These are phyloP conservation scores for Pammene aurita DNA, from an alignment of 2,888 invertebrate species.

Conservation along the genomic window DNA sequence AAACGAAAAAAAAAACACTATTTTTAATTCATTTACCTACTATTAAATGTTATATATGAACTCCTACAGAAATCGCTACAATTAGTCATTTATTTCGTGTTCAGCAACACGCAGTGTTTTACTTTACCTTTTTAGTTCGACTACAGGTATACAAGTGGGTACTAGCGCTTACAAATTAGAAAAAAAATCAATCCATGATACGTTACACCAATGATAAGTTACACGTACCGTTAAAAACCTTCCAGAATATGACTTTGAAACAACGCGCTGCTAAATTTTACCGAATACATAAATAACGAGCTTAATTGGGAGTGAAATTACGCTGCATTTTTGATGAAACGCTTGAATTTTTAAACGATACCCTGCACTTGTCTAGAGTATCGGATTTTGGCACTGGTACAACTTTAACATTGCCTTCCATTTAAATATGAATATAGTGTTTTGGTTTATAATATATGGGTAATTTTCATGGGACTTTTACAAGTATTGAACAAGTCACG, in stretches of 20 bases:
- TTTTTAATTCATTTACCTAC: too few relatives aligned
- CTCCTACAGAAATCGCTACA: too few relatives aligned
- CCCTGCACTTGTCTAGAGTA: slow-evolving; percentile 38
- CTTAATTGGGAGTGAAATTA: slow-evolving; percentile 75
- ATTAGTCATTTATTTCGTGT: too few relatives aligned
- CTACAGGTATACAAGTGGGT: too few relatives aligned
- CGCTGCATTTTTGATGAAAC: slow-evolving; percentile 74
- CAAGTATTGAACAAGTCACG: too few relatives aligned
- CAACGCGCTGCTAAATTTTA: slow-evolving; percentile 58
- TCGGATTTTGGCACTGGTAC: slow-evolving; percentile 37
- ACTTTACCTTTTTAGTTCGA: too few relatives aligned
- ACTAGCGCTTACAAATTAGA: too few relatives aligned
- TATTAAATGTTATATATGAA: too few relatives aligned
- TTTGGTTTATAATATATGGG: slow-evolving; percentile 21
- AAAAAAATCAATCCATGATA: too few relatives aligned
- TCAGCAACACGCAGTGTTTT: too few relatives aligned
- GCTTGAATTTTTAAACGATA: slow-evolving; percentile 61
- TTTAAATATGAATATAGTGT: slow-evolving; percentile 32
- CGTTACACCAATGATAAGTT: too few relatives aligned
- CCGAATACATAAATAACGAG: slow-evolving; percentile 76
- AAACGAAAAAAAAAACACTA: too few relatives aligned
- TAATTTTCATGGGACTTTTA: not conserved
- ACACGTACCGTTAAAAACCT: not conserved
- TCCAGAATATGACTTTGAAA: slow-evolving; percentile 56
- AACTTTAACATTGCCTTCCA: slow-evolving; percentile 23